phyloP scores from a whole-genome alignment of 2,888 invertebrate species.

The Tetragnatha montana region DNA sequence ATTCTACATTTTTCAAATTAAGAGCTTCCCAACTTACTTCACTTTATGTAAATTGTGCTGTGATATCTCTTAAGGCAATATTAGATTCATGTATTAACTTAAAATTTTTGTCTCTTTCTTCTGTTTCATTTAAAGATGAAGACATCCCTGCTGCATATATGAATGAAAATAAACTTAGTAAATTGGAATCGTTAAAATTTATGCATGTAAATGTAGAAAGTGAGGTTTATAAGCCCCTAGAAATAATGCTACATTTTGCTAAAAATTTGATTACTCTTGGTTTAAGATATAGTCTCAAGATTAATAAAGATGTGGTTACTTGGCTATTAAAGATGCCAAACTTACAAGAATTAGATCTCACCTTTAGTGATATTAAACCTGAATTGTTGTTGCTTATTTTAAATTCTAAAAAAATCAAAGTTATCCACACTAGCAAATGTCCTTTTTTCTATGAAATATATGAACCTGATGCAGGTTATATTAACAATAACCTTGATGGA shows the following conservation, averaged over 20 bases:
- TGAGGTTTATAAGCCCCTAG: neutral
- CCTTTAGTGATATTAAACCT: constrained; percentile 6
- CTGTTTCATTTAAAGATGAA: constrained; percentile 27
- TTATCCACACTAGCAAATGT: constrained; percentile 7
- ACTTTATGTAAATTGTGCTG: neutral
- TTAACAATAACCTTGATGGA: neutral
- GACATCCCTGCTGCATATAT: neutral
- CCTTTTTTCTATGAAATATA: neutral
- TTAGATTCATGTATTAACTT: constrained; percentile 25
- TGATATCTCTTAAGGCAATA: constrained; percentile 11
- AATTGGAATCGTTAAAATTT: constrained; percentile 5
- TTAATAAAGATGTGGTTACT: neutral
- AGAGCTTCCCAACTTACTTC: constrained; percentile 14
- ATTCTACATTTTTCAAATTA: constrained; percentile 10
- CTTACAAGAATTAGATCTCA: constrained; percentile 22
- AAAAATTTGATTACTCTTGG: constrained; percentile 19
- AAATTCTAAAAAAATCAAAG: neutral
- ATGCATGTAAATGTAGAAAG: neutral
- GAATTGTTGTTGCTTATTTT: constrained; percentile 11
- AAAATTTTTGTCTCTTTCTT: constrained; percentile 7
- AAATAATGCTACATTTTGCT: constrained; percentile 10
- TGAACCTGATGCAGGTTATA: neutral
- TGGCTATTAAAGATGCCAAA: constrained; percentile 15
- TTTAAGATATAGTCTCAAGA: neutral
- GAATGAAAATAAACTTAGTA: neutral